Evolutionary conservation across 2,888 invertebrate species (phyloP), one percentile per base, ranked within the genome.

Genomic region (Chymomyza fuscimana): DNA sequence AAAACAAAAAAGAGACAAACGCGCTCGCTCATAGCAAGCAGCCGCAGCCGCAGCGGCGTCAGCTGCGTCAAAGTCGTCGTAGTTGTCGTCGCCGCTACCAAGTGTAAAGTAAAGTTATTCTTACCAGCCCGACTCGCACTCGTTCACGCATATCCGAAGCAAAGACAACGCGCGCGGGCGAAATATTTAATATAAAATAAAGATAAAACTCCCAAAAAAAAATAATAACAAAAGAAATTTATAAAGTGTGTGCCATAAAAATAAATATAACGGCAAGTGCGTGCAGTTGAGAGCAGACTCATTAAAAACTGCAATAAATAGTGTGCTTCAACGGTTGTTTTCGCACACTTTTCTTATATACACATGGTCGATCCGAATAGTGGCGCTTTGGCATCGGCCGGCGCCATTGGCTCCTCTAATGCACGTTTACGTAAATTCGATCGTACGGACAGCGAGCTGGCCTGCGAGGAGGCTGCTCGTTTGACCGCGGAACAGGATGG

Each of bases 391-490:
- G 71, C 80, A 12, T 46, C 40, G 40, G 40, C 40, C 40, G 2
- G 40, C 4, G 73, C 78, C 64, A 67, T 77, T 67, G 86, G 86
- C 65, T 86, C 88, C 56, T 86, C 88, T 50, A 81, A 86, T 59
- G 83, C 91, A 63, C 93, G 91, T 65, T 80, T 91, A 72, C 89
- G 91, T 50, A 89, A 90, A 84, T 96, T 91, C 76, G 91, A 91
- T 73, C 84, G 91, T 95, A 96, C 96, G 90, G 97, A 97, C 93
- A 96, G 96, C 90, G 97, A 97, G 92, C 94, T 96, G 85, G 96
- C 96, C 87, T 96, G 96, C 90, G 96, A 96, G 90, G 97, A 97
- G 92, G 95, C 96, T 73, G 95, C 96, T 77, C 94, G 96, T 86
- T 93, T 96, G 82, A 96, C 96, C 19, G 93, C 93, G 72, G 94